Base-by-base conservation (phyloP, 2,797 vertebrate genomes). In the Amblyraja radiata region DNA sequence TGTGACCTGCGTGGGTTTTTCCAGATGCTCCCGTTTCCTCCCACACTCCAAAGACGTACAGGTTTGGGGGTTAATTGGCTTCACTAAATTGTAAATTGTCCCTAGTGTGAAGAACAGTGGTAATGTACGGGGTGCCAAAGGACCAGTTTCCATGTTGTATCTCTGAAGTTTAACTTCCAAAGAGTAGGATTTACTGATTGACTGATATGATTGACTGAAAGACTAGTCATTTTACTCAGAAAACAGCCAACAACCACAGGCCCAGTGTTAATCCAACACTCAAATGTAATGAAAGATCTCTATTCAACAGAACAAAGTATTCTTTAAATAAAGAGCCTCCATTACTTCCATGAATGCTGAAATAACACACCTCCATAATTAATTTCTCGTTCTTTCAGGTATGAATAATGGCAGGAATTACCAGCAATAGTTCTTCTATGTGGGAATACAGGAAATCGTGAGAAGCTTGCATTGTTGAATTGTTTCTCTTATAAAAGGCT, bases 371-470 rank as follows among this genome's bases (percentile, higher is more conserved):
- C 61, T 88, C 61, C 61, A 88, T 88, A 65, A 88, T 88, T 65
- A 65, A 9, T 36, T 36, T 16, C 16, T 88, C 65, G 65, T 88
- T 36, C 84, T 68, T 88, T 88, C 84, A 88, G 63, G 63, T 68
- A 68, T 68, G 84, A 88, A 88, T 88, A 88, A 88, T 68, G n/a
- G 61, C 84, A 88, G 32, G 84, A 88, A 88, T 68, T 36, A 88
- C 63, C 32, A 68, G n/a, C 63, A 88, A 88, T 88, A 18, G 84
- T 21, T 36, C 61, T 68, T 68, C 32, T 3, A 11, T 68, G 84
- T 36, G 18, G n/a, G 84, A 88, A 68, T 65, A 8, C 63, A 65
- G 63, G 84, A 68, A n/a, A 88, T 68, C 84, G n/a, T 63, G 83
- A 63, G 83, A 65, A 86, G 46, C 32, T 65, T 65, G 84, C n/a